These are phyloP conservation scores for Bursaphelenchus okinawaensis DNA, from an alignment of 2,888 invertebrate species.

Conservation along the genomic window DNA sequence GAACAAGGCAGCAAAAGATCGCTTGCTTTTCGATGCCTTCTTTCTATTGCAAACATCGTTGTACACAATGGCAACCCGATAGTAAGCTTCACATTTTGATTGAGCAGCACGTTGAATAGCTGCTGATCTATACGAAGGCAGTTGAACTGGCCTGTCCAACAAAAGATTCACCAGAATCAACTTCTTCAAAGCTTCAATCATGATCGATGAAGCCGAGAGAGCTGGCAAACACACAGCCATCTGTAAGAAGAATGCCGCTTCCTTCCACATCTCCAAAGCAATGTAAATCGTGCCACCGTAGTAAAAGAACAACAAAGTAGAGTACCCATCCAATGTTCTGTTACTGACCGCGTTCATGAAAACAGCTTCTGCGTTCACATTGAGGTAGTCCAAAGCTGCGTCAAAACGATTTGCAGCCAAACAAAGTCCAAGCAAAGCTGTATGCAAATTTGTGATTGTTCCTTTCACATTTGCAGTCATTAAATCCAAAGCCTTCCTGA, in stretches of 20 bases:
- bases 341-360: slow-evolving; percentile 5
- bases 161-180: slow-evolving; percentile 25
- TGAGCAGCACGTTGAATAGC: slow-evolving; percentile 14
- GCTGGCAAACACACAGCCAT: slow-evolving; percentile 24
- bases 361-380: slow-evolving; percentile 21
- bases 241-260: slow-evolving; percentile 25
- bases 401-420: slow-evolving; percentile 28
- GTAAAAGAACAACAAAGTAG: slow-evolving; percentile 22
- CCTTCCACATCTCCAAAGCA: slow-evolving; percentile 24
- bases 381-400: slow-evolving; percentile 23
- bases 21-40: neutral
- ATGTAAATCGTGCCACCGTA: slow-evolving; percentile 29
- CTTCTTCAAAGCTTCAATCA: slow-evolving; percentile 29
- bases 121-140: slow-evolving; percentile 24
- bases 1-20: neutral
- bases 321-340: neutral
- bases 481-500: slow-evolving; percentile 14
- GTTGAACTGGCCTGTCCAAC: slow-evolving; percentile 16
- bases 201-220: slow-evolving; percentile 18
- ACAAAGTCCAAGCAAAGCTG: slow-evolving; percentile 24
- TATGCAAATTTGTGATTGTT: slow-evolving; percentile 23
- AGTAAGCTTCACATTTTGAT: slow-evolving; percentile 13
- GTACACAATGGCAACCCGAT: slow-evolving; percentile 5
- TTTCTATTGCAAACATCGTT: neutral
- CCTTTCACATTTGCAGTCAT: slow-evolving; percentile 10